A percentile compares a stretch with the other conserved stretches of the same genome.
phyloP scores from a whole-genome alignment of 2,888 invertebrate species.

The Macrosoma leucophasiata region DNA sequence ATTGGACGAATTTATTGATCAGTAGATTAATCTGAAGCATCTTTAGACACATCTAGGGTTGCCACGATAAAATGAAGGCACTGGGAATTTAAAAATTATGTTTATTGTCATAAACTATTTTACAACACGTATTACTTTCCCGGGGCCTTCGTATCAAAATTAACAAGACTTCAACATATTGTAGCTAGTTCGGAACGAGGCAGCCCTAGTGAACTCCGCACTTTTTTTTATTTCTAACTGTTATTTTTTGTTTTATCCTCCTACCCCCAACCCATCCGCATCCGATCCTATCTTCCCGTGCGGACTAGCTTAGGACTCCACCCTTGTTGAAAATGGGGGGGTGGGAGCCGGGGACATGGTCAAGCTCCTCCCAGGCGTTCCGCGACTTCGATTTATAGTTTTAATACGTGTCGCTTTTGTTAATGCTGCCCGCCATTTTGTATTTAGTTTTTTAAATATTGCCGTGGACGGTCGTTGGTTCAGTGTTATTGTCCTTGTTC shows the following conservation, averaged over 20 bases:
- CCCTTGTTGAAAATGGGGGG: slow-evolving; percentile 32
- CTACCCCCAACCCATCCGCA: slow-evolving; percentile 36
- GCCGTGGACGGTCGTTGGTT: too few relatives aligned
- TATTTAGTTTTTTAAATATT: slow-evolving; percentile 33
- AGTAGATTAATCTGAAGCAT: too few relatives aligned
- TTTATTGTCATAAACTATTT: too few relatives aligned
- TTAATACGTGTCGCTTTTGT: slow-evolving; percentile 42
- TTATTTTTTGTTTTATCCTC: slow-evolving; percentile 31
- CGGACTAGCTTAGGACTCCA: slow-evolving; percentile 33
- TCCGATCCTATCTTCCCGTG: slow-evolving; percentile 39
- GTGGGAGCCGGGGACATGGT: slow-evolving; percentile 45
- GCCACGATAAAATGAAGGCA: too few relatives aligned
- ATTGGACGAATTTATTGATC: too few relatives aligned
- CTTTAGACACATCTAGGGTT: too few relatives aligned
- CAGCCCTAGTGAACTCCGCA: slow-evolving; percentile 30
- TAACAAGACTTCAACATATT: too few relatives aligned
- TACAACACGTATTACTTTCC: too few relatives aligned
- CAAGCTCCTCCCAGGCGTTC: slow-evolving; percentile 40
- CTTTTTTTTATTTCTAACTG: slow-evolving; percentile 33
- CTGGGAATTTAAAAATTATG: too few relatives aligned
- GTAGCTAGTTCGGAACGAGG: too few relatives aligned
- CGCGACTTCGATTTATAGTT: slow-evolving; percentile 48
- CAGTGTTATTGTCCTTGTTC: too few relatives aligned
- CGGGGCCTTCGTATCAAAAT: slow-evolving; percentile 6
- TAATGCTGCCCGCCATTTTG: slow-evolving; percentile 35